phyloP scores from a whole-genome alignment of 1,140 invertebrate genomes.

The Heliconius melpomene region DNA sequence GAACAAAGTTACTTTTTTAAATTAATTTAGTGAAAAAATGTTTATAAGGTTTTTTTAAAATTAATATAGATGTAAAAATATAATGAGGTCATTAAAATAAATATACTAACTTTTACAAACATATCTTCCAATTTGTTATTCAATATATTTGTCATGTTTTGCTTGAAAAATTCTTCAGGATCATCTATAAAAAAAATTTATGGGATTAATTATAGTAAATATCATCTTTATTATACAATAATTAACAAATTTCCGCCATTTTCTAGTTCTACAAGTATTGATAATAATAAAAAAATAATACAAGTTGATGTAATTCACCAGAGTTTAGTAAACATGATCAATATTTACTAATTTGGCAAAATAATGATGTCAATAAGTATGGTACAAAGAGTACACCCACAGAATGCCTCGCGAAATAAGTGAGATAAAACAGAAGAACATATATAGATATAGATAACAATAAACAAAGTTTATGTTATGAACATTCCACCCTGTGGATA shows the following conservation, averaged over 20 bases:
- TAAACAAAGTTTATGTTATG: neutral
- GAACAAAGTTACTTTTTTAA: too few relatives aligned
- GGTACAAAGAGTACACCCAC: neutral
- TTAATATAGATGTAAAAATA: neutral
- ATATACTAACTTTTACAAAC: slow-evolving; percentile 47
- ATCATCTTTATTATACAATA: neutral
- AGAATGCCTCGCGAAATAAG: neutral
- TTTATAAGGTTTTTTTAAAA: neutral
- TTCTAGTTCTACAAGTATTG: neutral
- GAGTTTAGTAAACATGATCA: neutral
- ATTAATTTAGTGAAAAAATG: too few relatives aligned
- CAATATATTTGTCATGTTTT: slow-evolving; percentile 44
- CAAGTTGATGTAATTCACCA: neutral
- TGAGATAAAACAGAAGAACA: neutral
- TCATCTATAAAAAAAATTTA: slow-evolving; percentile 37
- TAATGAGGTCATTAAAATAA: neutral
- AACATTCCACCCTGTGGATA: neutral
- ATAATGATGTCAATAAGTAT: neutral
- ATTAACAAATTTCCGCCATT: neutral
- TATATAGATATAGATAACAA: neutral
- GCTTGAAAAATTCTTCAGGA: slow-evolving; percentile 47
- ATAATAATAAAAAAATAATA: neutral
- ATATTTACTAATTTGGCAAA: neutral
- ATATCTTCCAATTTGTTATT: slow-evolving; percentile 44
- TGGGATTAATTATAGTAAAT: neutral